These are phyloP conservation scores for Xestia ashworthii DNA, from an alignment of 2,888 invertebrate species.

Conservation along the genomic window DNA sequence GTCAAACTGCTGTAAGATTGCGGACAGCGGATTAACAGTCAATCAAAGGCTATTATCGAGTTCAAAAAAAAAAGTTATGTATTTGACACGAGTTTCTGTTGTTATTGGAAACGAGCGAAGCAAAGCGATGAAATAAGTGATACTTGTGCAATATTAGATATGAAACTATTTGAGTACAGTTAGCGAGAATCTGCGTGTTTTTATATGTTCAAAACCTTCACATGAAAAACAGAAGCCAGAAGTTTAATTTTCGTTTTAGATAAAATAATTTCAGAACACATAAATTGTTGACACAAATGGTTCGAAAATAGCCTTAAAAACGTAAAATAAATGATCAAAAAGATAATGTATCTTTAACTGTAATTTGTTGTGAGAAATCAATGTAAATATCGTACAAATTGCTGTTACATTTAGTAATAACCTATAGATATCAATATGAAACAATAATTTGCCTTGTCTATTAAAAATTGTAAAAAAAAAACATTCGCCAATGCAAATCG, in stretches of 20 bases:
- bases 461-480: background rate
- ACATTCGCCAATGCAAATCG: background rate
- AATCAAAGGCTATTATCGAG: too few relatives aligned
- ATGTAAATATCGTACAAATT: background rate
- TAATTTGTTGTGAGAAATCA: background rate
- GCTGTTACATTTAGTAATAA: background rate
- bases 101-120: conserved; percentile 41
- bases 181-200: conserved; percentile 8
- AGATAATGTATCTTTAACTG: background rate
- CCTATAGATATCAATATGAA: background rate
- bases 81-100: background rate
- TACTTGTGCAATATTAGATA: conserved; percentile 75
- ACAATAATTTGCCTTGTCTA: background rate
- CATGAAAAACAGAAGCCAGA: too few relatives aligned
- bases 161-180: conserved; percentile 59
- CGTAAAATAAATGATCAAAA: background rate
- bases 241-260: background rate
- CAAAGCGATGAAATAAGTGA: conserved; percentile 62
- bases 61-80: background rate
- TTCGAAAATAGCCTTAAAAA: background rate
- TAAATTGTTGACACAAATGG: background rate
- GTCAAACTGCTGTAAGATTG: background rate
- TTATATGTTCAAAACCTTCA: background rate
- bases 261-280: background rate
- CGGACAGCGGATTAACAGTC: background rate